Evolutionary conservation across 2,888 invertebrate species (phyloP), one percentile per base, ranked within the genome.

Genomic region (Rugalucina vietnamica): DNA sequence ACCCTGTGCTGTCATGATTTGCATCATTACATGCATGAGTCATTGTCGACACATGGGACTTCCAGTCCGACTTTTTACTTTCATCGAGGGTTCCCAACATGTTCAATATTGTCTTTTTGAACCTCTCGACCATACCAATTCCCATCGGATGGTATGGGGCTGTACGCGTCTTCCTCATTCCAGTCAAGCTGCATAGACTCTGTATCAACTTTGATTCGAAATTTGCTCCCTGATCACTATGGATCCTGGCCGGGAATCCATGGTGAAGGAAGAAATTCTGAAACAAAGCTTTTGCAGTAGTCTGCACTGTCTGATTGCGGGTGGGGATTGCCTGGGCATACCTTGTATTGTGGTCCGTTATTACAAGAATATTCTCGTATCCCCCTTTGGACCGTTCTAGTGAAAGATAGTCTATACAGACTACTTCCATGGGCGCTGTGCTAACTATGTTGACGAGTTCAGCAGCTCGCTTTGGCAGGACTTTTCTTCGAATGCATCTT

Each of bases 351-450:
- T 75, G 57, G 36, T 75, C 75, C 4, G 75, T 75, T 27, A 75
- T 32, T 18, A 75, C 75, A 18, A 75, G 54, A 50, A 75, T 54
- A 14, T 75, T 50, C 34, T 75, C 54, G 21, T 32, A 34, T 21
- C 75, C 60, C 29, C 75, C 57, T 24, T 57, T 75, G n/a, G 75
- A 75, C 29, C 24, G 21, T 34, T 57, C 21, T 54, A 49, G 43
- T 29, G 39, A n/a, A n/a, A 65, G 43, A 24, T 57, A 77, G 50
- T 77, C 75, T 24, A 80, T 50, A n/a, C 76, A 80, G 34, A 80
- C 74, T 8, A 80, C 18, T 60, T 80, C 80, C 70, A 75, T 27
- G 18, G 73, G 80, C 12, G 32, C n/a, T 27, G 50, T 74, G 49
- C 76, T 70, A n/a, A n/a, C n/a, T n/a, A n/a, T 76, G 76, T 27